phyloP scores from a whole-genome alignment of 2,113 vertebrate species.

The Dipodomys ordii region DNA sequence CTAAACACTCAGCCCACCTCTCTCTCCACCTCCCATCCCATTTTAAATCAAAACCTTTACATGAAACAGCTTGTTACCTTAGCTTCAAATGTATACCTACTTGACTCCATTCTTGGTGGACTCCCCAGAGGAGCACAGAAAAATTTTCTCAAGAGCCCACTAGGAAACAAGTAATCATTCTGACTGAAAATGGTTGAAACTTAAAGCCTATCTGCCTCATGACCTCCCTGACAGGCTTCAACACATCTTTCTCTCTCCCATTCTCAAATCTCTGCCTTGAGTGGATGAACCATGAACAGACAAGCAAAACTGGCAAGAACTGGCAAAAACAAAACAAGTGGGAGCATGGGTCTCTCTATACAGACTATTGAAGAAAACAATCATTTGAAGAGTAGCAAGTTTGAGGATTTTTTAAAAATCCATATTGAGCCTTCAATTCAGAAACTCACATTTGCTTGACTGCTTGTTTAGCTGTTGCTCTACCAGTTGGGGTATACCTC shows the following conservation, averaged over 20 bases:
- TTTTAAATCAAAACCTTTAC: constrained; percentile 1
- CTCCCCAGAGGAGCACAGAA: not conserved
- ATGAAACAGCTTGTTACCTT: not conserved
- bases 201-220: not conserved
- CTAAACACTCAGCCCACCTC: not conserved
- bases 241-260: not conserved
- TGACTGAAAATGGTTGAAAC: not conserved
- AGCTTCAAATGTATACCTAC: not conserved
- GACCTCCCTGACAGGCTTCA: not conserved
- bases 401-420: not conserved
- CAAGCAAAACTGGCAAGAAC: not conserved
- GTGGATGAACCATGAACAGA: not conserved
- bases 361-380: not conserved
- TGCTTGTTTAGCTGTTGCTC: not conserved
- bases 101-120: not conserved
- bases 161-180: not conserved
- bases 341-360: not conserved
- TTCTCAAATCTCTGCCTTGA: not conserved
- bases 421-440: not conserved
- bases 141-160: not conserved
- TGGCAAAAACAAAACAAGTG: not conserved
- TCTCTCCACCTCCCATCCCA: not conserved
- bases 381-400: not conserved
- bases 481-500: no score
- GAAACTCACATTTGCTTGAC: not conserved